Base-by-base conservation (phyloP, 30 jellyfish, hydroid and myxozoan genomes). In the Turritopsis rubra region DNA sequence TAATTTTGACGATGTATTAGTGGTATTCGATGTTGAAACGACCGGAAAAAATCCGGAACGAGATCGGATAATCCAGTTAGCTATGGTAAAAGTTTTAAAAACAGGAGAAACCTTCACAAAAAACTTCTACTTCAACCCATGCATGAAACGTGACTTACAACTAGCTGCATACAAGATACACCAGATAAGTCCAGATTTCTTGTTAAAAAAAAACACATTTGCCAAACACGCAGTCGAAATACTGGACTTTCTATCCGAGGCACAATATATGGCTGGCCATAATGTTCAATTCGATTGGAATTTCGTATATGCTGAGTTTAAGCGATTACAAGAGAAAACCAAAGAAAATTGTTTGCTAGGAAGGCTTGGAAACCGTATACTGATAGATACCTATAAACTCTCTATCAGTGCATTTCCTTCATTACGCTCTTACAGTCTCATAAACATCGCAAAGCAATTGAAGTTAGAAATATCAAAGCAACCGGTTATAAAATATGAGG, bases 281-380 rank as follows among this genome's bases (percentile, higher is more conserved):
- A 72, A 72, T 25, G 80, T 72, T 18, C 1, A 19, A 20, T 72
- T 72, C 80, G 80, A 72, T 29, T 72, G 80, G 80, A 25, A 72
- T 0, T 72, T 72, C 24, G 21, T 72, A 25, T 19, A 21, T 25
- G 24, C 21, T 25, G 80, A 21, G 18, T 72, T 72, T 29, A 72
- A 19, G 28, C 0, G 30, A 72, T 25, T 72, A 19, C 30, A 0
- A 18, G 19, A 19, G 24, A 0, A n/a, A 25, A 18, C 30, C 19
- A 23, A 19, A 19, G 80, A 72, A 19, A 1, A 18, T 19, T 18
- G 80, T 19, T 60, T 21, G 73, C 21, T 60, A 23, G 73, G 21
- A 23, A 60, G 73, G 21, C 21, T 60, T 21, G 21, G 21, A 60
- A 60, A 60, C 73, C 21, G 19, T 60, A 21, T 60, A 21, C 80